phyloP scores from a whole-genome alignment of 2,888 invertebrate genomes.

The Erebia aethiops region DNA sequence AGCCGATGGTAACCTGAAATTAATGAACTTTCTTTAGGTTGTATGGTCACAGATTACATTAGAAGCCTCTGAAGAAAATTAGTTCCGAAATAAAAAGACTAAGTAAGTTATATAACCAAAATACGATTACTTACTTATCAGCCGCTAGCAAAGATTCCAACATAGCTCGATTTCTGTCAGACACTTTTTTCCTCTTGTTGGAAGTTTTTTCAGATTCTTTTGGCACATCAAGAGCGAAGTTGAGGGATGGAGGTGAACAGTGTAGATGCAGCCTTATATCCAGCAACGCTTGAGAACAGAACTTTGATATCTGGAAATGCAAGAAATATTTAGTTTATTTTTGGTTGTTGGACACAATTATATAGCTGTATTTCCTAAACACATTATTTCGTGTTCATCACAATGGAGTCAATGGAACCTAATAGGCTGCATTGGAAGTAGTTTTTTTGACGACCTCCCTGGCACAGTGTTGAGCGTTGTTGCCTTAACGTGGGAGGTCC shows the following conservation, averaged over 20 bases:
- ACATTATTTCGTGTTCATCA: no score
- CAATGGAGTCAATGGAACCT: no score
- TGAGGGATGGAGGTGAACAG: conserved; percentile 68
- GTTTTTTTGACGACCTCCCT: no score
- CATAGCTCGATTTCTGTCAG: conserved; percentile 62
- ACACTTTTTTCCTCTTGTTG: conserved; percentile 56
- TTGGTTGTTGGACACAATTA: neutral
- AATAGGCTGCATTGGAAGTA: no score
- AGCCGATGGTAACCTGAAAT: conserved; percentile 53
- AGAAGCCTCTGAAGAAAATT: no score
- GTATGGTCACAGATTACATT: no score
- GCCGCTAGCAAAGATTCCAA: conserved; percentile 59
- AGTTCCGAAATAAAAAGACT: no score
- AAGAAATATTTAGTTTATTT: neutral
- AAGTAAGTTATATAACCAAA: no score
- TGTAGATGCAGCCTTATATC: conserved; percentile 71
- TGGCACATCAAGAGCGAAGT: conserved; percentile 54
- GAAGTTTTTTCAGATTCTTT: conserved; percentile 43
- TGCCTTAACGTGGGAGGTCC: no score
- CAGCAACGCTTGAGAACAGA: conserved; percentile 65
- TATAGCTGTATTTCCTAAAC: no score
- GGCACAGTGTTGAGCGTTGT: no score
- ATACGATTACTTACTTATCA: conserved; percentile 53
- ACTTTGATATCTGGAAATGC: conserved; percentile 60
- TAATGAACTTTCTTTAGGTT: neutral